Evolutionary conservation across 37 sponge, comb jelly and placozoan species (phyloP).

Genomic region (Cliona cf. orientalis): DNA sequence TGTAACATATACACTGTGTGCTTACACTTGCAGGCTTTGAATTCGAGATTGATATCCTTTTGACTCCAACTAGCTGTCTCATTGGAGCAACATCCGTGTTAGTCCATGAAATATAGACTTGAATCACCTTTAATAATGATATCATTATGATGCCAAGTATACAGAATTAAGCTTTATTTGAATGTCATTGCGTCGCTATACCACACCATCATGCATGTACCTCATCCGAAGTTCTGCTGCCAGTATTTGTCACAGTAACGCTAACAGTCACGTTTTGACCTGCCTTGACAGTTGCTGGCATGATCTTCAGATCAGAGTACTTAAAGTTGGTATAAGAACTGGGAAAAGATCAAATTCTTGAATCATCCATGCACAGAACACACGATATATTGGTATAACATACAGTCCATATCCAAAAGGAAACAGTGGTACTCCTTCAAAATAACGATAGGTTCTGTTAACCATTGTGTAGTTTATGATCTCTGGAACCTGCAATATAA

Average conservation of each 20-base stretch:
- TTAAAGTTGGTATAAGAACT: too few relatives aligned
- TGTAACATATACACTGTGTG: too few relatives aligned
- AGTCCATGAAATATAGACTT: too few relatives aligned
- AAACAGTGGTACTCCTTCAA: conserved; percentile 40
- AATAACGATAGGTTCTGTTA: conserved; percentile 65
- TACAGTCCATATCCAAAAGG: conserved; percentile 77
- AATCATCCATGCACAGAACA: neutral
- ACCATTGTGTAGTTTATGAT: conserved; percentile 72
- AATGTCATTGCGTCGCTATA: too few relatives aligned
- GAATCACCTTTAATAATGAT: too few relatives aligned
- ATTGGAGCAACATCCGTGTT: too few relatives aligned
- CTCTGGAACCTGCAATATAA: neutral
- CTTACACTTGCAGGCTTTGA: too few relatives aligned
- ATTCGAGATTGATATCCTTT: too few relatives aligned
- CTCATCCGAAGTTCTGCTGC: conserved; percentile 39
- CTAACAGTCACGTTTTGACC: conserved; percentile 34
- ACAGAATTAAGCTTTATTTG: too few relatives aligned
- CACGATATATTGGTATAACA: conserved; percentile 1
- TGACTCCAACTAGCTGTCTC: too few relatives aligned
- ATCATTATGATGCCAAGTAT: too few relatives aligned
- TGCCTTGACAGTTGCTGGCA: conserved; percentile 13
- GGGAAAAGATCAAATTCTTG: conserved; percentile 35
- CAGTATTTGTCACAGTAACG: conserved; percentile 50
- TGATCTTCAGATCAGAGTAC: conserved; percentile 10
- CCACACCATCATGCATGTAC: too few relatives aligned